Evolutionary conservation across 2,797 vertebrate species (phyloP).

Genomic region (Selene dorsalis): DNA sequence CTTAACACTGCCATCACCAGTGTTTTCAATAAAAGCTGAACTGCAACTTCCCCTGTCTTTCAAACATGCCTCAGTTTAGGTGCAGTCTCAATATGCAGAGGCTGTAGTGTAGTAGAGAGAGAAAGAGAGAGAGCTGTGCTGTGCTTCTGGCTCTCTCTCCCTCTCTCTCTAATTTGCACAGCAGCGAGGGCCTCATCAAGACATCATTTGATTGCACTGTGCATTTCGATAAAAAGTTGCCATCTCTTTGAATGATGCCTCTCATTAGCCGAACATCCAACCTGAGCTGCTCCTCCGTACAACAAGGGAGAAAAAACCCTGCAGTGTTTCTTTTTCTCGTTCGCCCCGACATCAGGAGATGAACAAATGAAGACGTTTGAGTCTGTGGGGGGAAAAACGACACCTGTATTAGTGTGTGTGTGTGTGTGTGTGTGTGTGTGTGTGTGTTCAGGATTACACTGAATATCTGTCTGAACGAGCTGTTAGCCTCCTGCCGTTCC

Average conservation of each 20-base stretch:
- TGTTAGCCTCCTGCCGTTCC: conserved; percentile 21
- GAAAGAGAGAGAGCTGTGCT: conserved; percentile 1
- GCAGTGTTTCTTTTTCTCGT: conserved; percentile 35
- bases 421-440: conserved; percentile 7
- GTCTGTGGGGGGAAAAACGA: not conserved
- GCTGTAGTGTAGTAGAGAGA: not conserved
- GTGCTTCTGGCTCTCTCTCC: conserved; percentile 10
- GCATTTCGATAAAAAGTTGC: conserved; percentile 45
- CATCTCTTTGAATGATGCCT: conserved; percentile 49
- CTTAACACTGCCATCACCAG: conserved; percentile 6
- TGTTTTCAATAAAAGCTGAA: conserved; percentile 24
- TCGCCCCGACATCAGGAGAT: conserved; percentile 18
- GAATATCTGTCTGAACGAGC: conserved; percentile 45
- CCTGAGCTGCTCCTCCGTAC: conserved; percentile 21
- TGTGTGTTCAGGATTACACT: conserved; percentile 3
- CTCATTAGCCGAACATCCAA: conserved; percentile 59
- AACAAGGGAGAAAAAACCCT: not conserved
- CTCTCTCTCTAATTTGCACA: conserved; percentile 50
- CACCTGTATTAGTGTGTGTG: conserved; percentile 21
- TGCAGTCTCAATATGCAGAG: conserved; percentile 35
- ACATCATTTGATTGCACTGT: conserved; percentile 61
- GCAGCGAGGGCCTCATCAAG: conserved; percentile 59
- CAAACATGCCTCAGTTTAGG: conserved; percentile 21
- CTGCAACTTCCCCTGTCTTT: conserved; percentile 26
- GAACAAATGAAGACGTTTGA: not conserved